Percentiles rank a stretch among this genome's conserved stretches.
phyloP scores from a whole-genome alignment of 1,140 invertebrate species.

The Caenorhabditis latens region DNA sequence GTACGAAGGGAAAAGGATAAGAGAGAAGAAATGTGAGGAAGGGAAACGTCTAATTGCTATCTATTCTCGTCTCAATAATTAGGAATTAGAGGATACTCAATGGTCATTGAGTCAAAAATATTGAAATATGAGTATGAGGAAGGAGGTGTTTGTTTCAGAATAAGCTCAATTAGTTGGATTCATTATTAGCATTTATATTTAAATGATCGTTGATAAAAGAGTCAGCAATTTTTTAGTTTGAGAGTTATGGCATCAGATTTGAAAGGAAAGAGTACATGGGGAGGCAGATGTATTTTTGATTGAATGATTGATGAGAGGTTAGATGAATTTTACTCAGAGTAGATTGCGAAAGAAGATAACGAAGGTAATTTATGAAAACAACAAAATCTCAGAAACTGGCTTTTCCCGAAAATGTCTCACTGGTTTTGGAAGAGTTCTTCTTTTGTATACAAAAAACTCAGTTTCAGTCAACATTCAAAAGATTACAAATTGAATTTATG shows the following conservation, averaged over 20 bases:
- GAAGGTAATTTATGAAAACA: no score
- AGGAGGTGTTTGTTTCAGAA: conserved; percentile 2
- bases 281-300: background rate
- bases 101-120: conserved; percentile 14
- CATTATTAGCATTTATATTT: background rate
- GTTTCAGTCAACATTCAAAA: no score
- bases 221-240: background rate
- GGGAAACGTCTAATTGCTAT: background rate
- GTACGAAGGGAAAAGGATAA: background rate
- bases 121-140: conserved; percentile 36
- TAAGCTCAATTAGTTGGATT: background rate
- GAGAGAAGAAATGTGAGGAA: conserved; percentile 32
- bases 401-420: no score
- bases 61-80: conserved; percentile 33
- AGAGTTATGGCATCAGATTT: background rate
- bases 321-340: no score
- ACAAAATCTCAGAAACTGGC: no score
- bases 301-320: no score
- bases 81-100: conserved; percentile 27
- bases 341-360: no score
- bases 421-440: no score
- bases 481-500: no score
- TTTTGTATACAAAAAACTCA: no score
- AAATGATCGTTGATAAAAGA: background rate
- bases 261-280: background rate